A percentile compares a stretch with the other conserved stretches of the same genome.
Conservation (phyloP, 2,797 vertebrate species). For the Lacerta viridis region DNA sequence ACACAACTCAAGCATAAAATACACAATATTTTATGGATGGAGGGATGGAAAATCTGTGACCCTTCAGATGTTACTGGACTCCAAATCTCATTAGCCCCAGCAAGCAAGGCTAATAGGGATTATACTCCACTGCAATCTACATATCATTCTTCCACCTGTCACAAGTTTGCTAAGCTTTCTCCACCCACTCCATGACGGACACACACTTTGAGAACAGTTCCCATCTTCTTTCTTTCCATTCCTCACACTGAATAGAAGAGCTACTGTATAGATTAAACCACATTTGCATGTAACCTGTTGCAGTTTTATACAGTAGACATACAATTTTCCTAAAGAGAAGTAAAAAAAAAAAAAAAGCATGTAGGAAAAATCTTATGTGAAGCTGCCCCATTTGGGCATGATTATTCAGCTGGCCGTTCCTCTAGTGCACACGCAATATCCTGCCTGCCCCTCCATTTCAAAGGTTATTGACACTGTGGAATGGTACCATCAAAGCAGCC, state of each 20-base stretch:
- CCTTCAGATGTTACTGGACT: too few relatives aligned
- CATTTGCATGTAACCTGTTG: not conserved
- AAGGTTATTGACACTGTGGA: constrained; percentile 33
- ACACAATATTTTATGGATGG: not conserved
- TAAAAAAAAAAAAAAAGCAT: not conserved
- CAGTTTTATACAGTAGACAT: not conserved
- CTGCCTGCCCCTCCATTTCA: not conserved
- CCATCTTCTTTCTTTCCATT: not conserved
- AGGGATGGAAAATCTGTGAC: too few relatives aligned
- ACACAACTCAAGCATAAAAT: not conserved
- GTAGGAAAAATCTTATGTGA: not conserved
- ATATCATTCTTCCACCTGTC: not conserved
- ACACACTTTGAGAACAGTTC: too few relatives aligned
- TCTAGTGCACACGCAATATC: constrained; percentile 1
- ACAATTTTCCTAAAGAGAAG: not conserved
- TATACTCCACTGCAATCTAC: too few relatives aligned
- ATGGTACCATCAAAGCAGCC: constrained; percentile 7
- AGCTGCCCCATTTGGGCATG: not conserved
- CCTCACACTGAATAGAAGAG: too few relatives aligned
- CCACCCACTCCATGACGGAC: too few relatives aligned
- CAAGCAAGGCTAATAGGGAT: too few relatives aligned
- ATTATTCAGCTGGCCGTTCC: not conserved
- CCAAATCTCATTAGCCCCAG: too few relatives aligned
- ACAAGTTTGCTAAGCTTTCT: not conserved
- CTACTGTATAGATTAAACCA: not conserved